Evolutionary conservation across 2,113 vertebrate species (phyloP).

Genomic region (Piaya cayana): DNA sequence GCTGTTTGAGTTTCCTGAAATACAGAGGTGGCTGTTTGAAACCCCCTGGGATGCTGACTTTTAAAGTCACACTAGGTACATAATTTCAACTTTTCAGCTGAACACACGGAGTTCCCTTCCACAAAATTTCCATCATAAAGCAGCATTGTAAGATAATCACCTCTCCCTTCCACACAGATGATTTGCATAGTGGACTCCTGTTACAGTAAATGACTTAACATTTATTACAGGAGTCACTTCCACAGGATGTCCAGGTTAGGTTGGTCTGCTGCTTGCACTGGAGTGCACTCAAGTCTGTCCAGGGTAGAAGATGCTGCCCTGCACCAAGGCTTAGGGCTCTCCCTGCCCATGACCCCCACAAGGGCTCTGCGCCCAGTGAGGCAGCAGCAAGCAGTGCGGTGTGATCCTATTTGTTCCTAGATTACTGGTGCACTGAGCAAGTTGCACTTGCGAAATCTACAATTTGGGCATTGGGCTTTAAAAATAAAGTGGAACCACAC

Average conservation of each 20-base stretch:
- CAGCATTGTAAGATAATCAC: background rate
- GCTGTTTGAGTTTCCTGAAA: background rate
- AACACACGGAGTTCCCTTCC: accelerated
- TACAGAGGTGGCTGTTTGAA: background rate
- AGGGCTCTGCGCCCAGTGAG: background rate
- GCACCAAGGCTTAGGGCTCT: accelerated
- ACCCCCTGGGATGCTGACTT: background rate
- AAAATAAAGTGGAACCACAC: background rate
- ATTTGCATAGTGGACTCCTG: background rate
- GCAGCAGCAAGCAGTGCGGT: background rate
- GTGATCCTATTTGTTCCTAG: background rate
- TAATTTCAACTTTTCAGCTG: background rate
- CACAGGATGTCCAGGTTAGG: slow-evolving; percentile 5
- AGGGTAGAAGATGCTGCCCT: background rate
- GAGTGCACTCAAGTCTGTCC: background rate
- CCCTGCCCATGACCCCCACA: accelerated
- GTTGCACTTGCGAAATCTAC: background rate
- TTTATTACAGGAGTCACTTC: background rate
- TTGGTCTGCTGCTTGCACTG: background rate
- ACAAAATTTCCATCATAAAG: background rate
- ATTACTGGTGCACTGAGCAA: accelerated
- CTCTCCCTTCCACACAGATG: background rate
- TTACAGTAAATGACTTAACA: background rate
- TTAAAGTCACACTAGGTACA: background rate
- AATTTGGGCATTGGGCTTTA: background rate